Evolutionary conservation across 2,888 invertebrate species (phyloP), one percentile per base, ranked within the genome.

Genomic region (Laspeyria flexula): DNA sequence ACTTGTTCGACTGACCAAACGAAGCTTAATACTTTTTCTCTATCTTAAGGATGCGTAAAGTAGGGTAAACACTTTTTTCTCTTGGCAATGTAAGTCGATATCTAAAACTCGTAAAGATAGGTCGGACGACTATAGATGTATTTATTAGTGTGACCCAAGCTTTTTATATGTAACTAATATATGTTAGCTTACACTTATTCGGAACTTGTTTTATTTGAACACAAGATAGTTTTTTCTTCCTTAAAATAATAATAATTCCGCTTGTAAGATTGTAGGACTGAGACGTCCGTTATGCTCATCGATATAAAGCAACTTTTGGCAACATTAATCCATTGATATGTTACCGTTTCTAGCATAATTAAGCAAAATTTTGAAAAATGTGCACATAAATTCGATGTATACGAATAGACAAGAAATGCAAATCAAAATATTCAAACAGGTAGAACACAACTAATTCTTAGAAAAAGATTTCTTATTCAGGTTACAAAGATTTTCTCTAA

Each of bases 31-130:
- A 7, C 25, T 6, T 25, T 25, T 7, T 6, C 25, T 6, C 25
- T 4, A 25, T 25, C 25, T 25, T 1, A 25, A 25, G 25, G 25
- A 25, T 25, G 7, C 9, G 7, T 25, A 21, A 21, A 21, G 21
- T 21, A 21, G 3, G 5, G 5, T 21, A 21, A 21, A 6, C 6
- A 6, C 9, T 25, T 25, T 25, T 25, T 25, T 25, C 25, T 25
- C 3, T 25, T 6, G 7, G 7, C 25, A 25, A 30, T 11, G 30
- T 30, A 30, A 12, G 3, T 5, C 39, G 23, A 33, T 30, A 31
- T 41, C 9, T 21, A 15, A 41, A 30, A 4, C 31, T 23, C 41
- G 31, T 35, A 41, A 41, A 41, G 31, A 41, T 31, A 13, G 11
- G 25, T 25, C 25, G 9, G 21, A 5, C 2, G 21, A 5, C 21